Percentiles rank a stretch among this genome's conserved stretches.
Conservation (phyloP, 2,888 invertebrate genomes). For the Rhagonycha fulva region DNA sequence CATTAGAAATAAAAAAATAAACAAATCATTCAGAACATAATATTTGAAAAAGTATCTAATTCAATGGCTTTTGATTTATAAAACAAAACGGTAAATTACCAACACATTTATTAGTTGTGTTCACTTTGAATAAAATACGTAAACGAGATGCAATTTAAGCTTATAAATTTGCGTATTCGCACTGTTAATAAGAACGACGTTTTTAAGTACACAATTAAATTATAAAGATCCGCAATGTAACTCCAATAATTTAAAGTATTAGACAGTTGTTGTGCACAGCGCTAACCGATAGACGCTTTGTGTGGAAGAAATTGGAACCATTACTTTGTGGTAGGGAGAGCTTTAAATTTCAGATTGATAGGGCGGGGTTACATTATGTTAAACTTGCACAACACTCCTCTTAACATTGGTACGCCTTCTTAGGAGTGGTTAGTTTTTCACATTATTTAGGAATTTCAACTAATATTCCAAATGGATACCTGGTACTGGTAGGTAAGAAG, state of each 20-base stretch:
- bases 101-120: neutral
- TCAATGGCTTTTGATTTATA: neutral
- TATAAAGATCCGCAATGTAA: constrained; percentile 41
- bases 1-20: constrained; percentile 34
- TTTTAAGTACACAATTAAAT: constrained; percentile 43
- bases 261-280: constrained; percentile 30
- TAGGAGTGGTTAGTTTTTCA: constrained; percentile 28
- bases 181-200: constrained; percentile 37
- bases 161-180: constrained; percentile 28
- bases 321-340: constrained; percentile 30
- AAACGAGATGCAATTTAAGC: constrained; percentile 13
- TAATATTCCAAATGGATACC: constrained; percentile 2
- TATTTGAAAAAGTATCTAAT: neutral
- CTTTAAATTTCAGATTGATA: constrained; percentile 27
- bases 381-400: constrained; percentile 31
- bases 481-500: neutral
- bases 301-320: constrained; percentile 36
- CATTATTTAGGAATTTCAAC: constrained; percentile 17
- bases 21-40: neutral
- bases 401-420: constrained; percentile 29
- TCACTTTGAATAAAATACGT: neutral
- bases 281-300: constrained; percentile 35
- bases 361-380: constrained; percentile 33
- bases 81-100: neutral
- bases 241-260: constrained; percentile 39